phyloP scores from a whole-genome alignment of 2,888 invertebrate species.

The Ischnura elegans region DNA sequence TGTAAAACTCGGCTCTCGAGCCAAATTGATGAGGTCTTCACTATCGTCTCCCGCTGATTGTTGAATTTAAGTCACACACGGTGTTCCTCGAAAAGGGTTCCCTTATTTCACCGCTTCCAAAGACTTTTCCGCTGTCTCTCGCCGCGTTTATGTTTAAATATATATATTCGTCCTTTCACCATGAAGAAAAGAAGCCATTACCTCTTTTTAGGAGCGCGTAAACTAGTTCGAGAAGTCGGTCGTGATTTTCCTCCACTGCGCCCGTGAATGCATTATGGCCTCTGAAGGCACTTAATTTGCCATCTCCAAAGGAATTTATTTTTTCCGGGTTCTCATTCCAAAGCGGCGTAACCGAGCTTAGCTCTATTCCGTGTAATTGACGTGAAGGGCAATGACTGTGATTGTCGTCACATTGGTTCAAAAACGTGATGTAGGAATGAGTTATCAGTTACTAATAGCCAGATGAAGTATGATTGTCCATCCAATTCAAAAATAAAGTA shows the following conservation, averaged over 20 bases:
- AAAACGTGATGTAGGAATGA: too few relatives aligned
- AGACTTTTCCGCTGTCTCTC: background rate
- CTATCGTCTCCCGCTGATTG: constrained; percentile 21
- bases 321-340: background rate
- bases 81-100: background rate
- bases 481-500: too few relatives aligned
- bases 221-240: background rate
- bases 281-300: background rate
- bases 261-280: background rate
- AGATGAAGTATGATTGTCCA: too few relatives aligned
- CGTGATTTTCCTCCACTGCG: background rate
- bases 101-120: constrained; percentile 21
- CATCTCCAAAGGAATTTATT: background rate
- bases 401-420: too few relatives aligned
- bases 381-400: too few relatives aligned
- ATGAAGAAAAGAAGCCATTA: background rate
- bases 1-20: background rate
- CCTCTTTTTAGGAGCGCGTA: background rate
- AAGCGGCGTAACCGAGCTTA: background rate
- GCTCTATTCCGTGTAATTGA: too few relatives aligned
- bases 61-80: constrained; percentile 22
- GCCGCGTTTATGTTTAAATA: background rate
- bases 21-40: constrained; percentile 17
- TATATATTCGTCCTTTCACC: background rate
- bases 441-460: too few relatives aligned